Conservation (phyloP, 2,113 vertebrate genomes). For the Symphodus melops region DNA sequence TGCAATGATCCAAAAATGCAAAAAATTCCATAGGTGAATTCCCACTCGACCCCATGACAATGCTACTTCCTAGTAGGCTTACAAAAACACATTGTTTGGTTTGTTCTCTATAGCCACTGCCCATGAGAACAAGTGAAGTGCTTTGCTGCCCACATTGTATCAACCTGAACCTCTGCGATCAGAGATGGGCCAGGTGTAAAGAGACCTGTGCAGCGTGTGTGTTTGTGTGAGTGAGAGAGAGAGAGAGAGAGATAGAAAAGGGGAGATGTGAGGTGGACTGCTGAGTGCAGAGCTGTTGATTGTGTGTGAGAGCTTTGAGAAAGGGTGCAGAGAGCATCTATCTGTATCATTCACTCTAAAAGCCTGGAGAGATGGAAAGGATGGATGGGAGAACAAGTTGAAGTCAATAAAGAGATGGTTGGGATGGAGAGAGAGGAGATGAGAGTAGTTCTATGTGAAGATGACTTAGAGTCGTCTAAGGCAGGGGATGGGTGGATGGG, state of each 20-base stretch:
- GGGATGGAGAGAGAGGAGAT: slow-evolving; percentile 67
- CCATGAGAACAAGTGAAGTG: slow-evolving; percentile 59
- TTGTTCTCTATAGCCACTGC: too few relatives aligned
- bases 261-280: slow-evolving; percentile 60
- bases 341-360: slow-evolving; percentile 81
- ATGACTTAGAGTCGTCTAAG: slow-evolving; percentile 66
- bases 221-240: slow-evolving; percentile 2
- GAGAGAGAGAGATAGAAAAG: slow-evolving; percentile 14
- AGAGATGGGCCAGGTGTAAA: slow-evolving; percentile 51
- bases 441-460: slow-evolving; percentile 68
- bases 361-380: slow-evolving; percentile 75
- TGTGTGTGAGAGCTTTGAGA: slow-evolving; percentile 79
- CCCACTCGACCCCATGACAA: too few relatives aligned
- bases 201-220: slow-evolving; percentile 12
- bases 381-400: slow-evolving; percentile 79
- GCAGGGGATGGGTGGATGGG: neutral
- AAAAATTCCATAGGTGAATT: too few relatives aligned
- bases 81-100: too few relatives aligned
- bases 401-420: slow-evolving; percentile 79
- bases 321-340: slow-evolving; percentile 78
- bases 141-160: slow-evolving; percentile 63
- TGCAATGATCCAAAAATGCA: too few relatives aligned
- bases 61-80: too few relatives aligned
- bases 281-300: slow-evolving; percentile 76
- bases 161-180: slow-evolving; percentile 45